These are phyloP conservation scores for Cyaniris semiargus DNA, from an alignment of 2,888 invertebrate genomes.

Conservation along the genomic window DNA sequence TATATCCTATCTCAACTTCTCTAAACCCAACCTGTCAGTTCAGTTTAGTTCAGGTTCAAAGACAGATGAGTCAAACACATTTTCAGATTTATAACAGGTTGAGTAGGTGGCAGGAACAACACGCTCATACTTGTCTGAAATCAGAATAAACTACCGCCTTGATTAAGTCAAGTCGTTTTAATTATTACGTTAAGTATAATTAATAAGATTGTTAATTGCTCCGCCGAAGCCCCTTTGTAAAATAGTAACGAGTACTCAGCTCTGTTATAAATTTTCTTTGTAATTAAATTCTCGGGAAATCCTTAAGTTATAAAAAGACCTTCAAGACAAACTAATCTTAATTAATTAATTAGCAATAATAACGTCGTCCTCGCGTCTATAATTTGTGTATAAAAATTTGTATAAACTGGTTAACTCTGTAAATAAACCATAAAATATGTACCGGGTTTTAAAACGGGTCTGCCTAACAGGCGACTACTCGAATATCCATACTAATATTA, in stretches of 20 bases:
- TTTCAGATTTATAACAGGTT: too few relatives aligned
- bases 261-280: conserved; percentile 24
- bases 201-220: conserved; percentile 25
- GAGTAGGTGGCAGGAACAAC: background rate
- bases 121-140: background rate
- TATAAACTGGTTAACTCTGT: background rate
- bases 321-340: conserved; percentile 1
- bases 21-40: too few relatives aligned
- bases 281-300: conserved; percentile 20
- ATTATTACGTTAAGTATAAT: conserved; percentile 29
- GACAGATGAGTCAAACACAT: too few relatives aligned
- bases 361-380: background rate
- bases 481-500: too few relatives aligned
- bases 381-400: background rate
- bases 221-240: background rate
- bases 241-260: conserved; percentile 2
- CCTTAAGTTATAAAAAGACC: background rate
- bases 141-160: background rate
- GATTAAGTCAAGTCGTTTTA: conserved; percentile 28
- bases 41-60: too few relatives aligned
- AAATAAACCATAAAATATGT: too few relatives aligned
- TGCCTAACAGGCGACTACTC: too few relatives aligned
- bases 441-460: too few relatives aligned
- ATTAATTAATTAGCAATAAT: background rate
- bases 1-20: too few relatives aligned